phyloP scores from a whole-genome alignment of 2,888 invertebrate species.

The Campaea margaritaria region DNA sequence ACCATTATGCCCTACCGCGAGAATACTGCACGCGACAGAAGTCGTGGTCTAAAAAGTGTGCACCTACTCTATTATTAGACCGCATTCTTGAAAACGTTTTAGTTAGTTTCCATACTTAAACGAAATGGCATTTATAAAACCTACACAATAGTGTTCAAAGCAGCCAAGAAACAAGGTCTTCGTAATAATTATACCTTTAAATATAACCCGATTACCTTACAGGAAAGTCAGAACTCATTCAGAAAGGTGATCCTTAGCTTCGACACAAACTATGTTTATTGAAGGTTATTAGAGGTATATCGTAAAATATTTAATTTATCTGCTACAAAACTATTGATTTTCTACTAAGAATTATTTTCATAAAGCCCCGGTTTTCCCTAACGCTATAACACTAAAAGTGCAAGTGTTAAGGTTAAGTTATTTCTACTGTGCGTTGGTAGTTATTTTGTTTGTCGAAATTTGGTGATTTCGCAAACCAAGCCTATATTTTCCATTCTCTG shows the following conservation, averaged over 20 bases:
- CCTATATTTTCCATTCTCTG: too few species aligned
- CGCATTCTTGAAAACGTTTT: not conserved
- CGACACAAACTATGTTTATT: not conserved
- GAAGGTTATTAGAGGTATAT: not conserved
- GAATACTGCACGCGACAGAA: not conserved
- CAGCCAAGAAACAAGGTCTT: constrained; percentile 16
- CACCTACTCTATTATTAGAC: not conserved
- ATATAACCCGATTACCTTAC: constrained; percentile 20
- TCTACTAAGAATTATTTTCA: not conserved
- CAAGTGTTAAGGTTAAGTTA: too few species aligned
- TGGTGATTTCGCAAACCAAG: too few species aligned
- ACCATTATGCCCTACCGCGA: too few species aligned
- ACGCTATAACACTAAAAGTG: too few species aligned
- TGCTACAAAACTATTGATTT: too few species aligned
- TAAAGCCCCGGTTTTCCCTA: too few species aligned
- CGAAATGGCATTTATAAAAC: constrained; percentile 7
- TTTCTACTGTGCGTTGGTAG: too few species aligned
- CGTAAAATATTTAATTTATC: too few species aligned
- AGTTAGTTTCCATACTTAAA: not conserved
- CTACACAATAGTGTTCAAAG: constrained; percentile 13
- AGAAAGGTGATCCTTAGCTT: constrained; percentile 7
- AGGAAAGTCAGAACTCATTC: constrained; percentile 8
- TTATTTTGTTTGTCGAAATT: too few species aligned
- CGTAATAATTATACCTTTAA: constrained; percentile 17
- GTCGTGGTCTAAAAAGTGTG: not conserved